Base-by-base conservation (phyloP, 2,113 vertebrate species). In the Peromyscus californicus region DNA sequence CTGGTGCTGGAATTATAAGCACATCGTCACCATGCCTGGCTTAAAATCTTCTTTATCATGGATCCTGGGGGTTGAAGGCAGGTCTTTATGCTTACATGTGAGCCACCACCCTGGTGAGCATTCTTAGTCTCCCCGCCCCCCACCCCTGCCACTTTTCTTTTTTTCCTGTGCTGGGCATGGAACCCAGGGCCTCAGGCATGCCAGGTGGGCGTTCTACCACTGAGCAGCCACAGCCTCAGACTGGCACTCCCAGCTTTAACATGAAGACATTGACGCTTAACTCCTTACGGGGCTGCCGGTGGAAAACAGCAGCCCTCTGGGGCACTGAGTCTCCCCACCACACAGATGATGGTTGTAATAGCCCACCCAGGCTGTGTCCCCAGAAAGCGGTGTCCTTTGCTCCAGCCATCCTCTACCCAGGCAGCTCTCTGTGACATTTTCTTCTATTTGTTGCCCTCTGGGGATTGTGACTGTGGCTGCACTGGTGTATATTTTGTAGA, bases 271-370 rank as follows among this genome's bases (percentile, higher is more conserved):
- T 29, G 54, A 54, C 29, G 31, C 12, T 17, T 54, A 31, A 9
- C 61, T 70, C 45, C 39, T 76, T 24, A 16, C 13, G 70, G n/a
- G 59, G 13, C 0, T 70, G 16, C 29, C 80, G 36, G 6, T 76
- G 45, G 78, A 59, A 61, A 22, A 9, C 1, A 21, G 69, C 19
- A 63, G 65, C 12, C 3, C 5, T 26, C 31, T 21, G 7, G 45
- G 42, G 12, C 9, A 45, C 16, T 15, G 13, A 0, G 3, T 33
- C 42, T 51, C 36, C 45, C 36, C 8, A 3, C n/a, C 0, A 3
- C 42, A 59, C 26, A 17, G 21, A 39, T 9, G 74, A 29, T 21
- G 33, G 45, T 5, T 5, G 0, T 75, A 5, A 42, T 10, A 21
- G 33, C 76, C 63, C 57, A 67, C 45, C 90, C 9, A 17, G 57